Conservation (phyloP, 2,888 invertebrate species). For the Eulithis testata region DNA sequence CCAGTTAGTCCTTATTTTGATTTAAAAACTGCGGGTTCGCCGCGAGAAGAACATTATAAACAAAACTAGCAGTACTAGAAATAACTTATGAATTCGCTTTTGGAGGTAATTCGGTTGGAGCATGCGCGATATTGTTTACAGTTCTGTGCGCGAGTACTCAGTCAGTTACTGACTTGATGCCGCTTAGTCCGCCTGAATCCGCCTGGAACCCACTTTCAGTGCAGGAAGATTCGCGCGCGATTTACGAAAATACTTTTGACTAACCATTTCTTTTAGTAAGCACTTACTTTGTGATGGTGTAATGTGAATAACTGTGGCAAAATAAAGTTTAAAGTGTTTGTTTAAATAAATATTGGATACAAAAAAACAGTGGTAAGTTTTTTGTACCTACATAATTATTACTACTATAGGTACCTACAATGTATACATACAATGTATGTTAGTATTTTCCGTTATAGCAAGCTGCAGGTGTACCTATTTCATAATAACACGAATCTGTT, state of each 20-base stretch:
- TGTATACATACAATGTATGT: too few relatives aligned
- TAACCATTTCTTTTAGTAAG: background rate
- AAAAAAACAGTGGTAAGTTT: constrained; percentile 10
- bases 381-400: background rate
- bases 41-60: constrained; percentile 65
- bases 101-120: constrained; percentile 72
- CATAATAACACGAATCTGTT: too few relatives aligned
- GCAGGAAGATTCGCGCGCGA: constrained; percentile 41
- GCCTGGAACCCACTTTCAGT: constrained; percentile 46
- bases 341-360: constrained; percentile 14
- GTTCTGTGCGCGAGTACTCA: constrained; percentile 63
- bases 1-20: constrained; percentile 46
- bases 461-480: too few relatives aligned
- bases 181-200: constrained; percentile 51
- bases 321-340: constrained; percentile 7
- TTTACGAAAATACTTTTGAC: constrained; percentile 23
- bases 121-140: constrained; percentile 67
- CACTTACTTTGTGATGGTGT: background rate
- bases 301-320: constrained; percentile 6
- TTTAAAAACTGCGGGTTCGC: constrained; percentile 47
- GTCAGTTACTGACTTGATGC: constrained; percentile 78
- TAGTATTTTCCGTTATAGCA: too few relatives aligned
- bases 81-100: constrained; percentile 76
- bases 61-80: constrained; percentile 65
- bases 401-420: background rate